Conservation (phyloP, 2,797 vertebrate species). For the Protonibea diacanthus region DNA sequence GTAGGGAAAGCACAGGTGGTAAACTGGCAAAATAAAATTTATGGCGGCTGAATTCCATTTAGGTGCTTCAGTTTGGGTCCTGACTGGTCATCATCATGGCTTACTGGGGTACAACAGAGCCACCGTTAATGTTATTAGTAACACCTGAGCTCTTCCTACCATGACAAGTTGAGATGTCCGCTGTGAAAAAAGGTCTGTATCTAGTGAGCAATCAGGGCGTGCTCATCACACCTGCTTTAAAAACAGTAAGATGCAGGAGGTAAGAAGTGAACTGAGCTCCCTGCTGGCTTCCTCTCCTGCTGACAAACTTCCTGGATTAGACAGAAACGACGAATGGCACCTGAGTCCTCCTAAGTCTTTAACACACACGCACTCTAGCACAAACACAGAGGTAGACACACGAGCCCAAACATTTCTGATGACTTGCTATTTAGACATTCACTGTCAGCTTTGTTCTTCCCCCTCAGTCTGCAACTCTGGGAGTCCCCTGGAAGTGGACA, state of each 20-base stretch:
- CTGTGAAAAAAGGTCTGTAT: constrained; percentile 13
- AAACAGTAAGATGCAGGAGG: constrained; percentile 58
- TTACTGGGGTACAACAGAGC: not conserved
- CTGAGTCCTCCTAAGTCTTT: constrained; percentile 47
- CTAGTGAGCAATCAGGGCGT: constrained; percentile 46
- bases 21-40: not conserved
- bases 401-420: constrained; percentile 43
- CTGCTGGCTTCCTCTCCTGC: constrained; percentile 71
- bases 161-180: constrained; percentile 36
- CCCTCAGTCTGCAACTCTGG: constrained; percentile 68
- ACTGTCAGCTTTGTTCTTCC: constrained; percentile 60
- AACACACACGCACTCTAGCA: constrained; percentile 22
- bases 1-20: not conserved
- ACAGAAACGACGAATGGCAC: constrained; percentile 58
- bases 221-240: constrained; percentile 51
- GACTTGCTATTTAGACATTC: constrained; percentile 59
- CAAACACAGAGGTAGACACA: constrained; percentile 18
- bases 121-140: constrained; percentile 12
- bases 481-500: constrained; percentile 75
- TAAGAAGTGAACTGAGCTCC: constrained; percentile 48
- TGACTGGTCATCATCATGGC: not conserved
- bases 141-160: constrained; percentile 34
- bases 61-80: not conserved
- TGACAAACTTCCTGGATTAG: constrained; percentile 78
- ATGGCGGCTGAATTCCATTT: constrained; percentile 9